A percentile compares a stretch with the other conserved stretches of the same genome.
Conservation (phyloP, 2,888 invertebrate genomes). For the Caenorhabditis sp. region DNA sequence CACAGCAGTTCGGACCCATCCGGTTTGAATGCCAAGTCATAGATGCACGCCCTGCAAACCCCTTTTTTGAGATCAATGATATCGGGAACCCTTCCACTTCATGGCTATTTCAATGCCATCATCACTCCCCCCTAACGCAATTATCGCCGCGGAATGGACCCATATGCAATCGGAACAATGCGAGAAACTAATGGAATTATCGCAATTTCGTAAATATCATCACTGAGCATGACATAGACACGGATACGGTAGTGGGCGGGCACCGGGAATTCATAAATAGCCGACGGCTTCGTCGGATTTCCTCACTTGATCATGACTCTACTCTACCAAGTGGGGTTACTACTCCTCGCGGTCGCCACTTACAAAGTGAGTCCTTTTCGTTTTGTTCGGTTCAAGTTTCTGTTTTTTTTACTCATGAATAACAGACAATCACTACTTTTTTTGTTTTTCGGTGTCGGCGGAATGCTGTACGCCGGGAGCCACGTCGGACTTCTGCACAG, state of each 20-base stretch:
- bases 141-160: conserved; percentile 18
- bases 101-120: conserved; percentile 3
- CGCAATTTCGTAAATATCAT: conserved; percentile 25
- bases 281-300: neutral
- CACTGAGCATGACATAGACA: too few species aligned
- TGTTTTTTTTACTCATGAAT: too few species aligned
- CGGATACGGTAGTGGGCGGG: conserved; percentile 39
- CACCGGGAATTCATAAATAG: conserved; percentile 16
- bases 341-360: conserved; percentile 40
- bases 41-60: conserved; percentile 84
- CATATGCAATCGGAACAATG: conserved; percentile 36
- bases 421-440: too few species aligned
- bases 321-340: conserved; percentile 61
- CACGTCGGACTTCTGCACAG: conserved; percentile 71
- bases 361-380: conserved; percentile 41
- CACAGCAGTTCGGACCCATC: conserved; percentile 94
- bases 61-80: neutral
- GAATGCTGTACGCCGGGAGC: conserved; percentile 69
- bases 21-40: conserved; percentile 94
- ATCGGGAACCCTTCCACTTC: too few species aligned
- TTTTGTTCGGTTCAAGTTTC: too few species aligned
- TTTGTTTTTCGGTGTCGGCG: conserved; percentile 61
- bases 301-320: conserved; percentile 65
- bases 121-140: conserved; percentile 1
- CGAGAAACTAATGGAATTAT: neutral